A percentile compares a stretch with the other conserved stretches of the same genome.
Conservation (phyloP, 2,888 invertebrate species). For the Cheilosia soror region DNA sequence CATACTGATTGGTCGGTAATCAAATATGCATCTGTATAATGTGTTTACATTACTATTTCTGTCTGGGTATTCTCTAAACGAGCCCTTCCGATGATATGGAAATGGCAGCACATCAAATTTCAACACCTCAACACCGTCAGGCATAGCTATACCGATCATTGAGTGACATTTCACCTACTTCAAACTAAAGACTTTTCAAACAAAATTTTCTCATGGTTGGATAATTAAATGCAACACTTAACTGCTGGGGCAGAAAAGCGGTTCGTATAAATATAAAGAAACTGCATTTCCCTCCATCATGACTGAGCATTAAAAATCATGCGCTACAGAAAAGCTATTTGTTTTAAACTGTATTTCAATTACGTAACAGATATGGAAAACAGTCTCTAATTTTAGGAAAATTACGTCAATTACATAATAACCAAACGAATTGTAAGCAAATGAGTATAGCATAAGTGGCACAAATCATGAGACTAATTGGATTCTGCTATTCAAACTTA, state of each 20-base stretch:
- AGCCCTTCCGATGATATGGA: too few species aligned
- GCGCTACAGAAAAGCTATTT: conserved; percentile 9
- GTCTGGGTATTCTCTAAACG: too few species aligned
- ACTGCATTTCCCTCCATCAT: background rate
- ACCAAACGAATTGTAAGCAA: conserved; percentile 1
- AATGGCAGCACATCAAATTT: too few species aligned
- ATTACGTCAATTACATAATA: conserved; percentile 10
- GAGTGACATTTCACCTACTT: too few species aligned
- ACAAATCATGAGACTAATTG: conserved; percentile 7
- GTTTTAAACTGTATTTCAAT: conserved; percentile 16
- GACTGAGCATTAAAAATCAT: background rate
- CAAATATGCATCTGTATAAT: too few species aligned
- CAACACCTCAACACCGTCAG: too few species aligned
- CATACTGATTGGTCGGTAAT: too few species aligned
- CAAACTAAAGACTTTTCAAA: too few species aligned
- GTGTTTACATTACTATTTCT: too few species aligned
- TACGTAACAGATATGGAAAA: conserved; percentile 5
- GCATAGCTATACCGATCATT: too few species aligned
- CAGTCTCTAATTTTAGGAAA: background rate
- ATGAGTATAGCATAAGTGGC: conserved; percentile 1
- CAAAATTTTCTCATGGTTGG: conserved; percentile 5
- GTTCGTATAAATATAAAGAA: background rate
- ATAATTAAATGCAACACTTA: conserved; percentile 23
- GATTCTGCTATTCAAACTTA: background rate
- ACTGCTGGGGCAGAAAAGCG: too few species aligned